Base-by-base conservation (phyloP, 2,797 vertebrate species). In the Sebastes steindachneri region DNA sequence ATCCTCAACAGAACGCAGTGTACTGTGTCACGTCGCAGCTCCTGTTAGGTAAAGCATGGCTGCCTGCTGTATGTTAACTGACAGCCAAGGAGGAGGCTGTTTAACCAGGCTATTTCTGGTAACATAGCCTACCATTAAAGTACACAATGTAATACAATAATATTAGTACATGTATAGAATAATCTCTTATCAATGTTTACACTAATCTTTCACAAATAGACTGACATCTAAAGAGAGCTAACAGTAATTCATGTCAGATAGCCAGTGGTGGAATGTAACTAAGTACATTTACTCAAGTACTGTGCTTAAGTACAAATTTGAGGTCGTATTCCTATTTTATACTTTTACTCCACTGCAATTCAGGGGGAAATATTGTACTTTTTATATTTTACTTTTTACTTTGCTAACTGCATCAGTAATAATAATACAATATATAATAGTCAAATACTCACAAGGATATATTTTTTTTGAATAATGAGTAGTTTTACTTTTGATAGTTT, bases 31-130 rank as follows among this genome's bases (percentile, higher is more conserved):
- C 35, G 75, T 79, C 17, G n/a, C 31, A 33, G 85, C 82, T 86
- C 78, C 69, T 75, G 78, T 86, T 81, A 77, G 55, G 35, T 71
- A 10, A 65, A 77, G 75, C 65, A 9, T 3, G 75, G 37, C 84
- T 64, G 86, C 81, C 82, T 90, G 86, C 33, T 76, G 28, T 79
- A 75, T 81, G 82, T 86, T 79, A 57, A 48, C 76, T 78, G 86
- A 84, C 81, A 79, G 80, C 54, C 4, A 14, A 10, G n/a, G 31
- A 77, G 54, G 68, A 70, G 33, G 66, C 31, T 71, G 26, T 35
- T 37, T 14, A 19, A 57, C 8, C 4, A 9, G 28, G 69, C 65
- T 79, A 78, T 76, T 69, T 76, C 58, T 86, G 66, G 71, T 35
- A 64, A 41, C 68, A 60, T 0, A 17, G 41, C 41, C 41, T 45